Conservation (phyloP, 2,888 invertebrate genomes). For the Caradrina kadenii region DNA sequence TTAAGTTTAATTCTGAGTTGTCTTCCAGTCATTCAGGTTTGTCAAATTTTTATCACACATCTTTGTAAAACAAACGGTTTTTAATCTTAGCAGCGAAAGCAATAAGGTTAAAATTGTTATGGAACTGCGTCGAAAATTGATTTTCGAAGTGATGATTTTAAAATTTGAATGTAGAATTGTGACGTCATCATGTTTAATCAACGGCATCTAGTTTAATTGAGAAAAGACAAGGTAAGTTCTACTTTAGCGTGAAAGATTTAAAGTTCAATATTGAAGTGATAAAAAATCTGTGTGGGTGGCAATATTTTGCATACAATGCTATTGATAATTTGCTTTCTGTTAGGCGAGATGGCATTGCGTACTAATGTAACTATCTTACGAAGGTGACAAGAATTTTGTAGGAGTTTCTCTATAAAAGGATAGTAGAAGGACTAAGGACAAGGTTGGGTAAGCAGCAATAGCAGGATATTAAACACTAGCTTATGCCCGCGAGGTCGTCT, state of each 20-base stretch:
- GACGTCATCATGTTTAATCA: constrained; percentile 42
- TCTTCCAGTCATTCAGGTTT: constrained; percentile 18
- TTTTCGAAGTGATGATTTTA: constrained; percentile 30
- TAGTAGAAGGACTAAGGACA: background rate
- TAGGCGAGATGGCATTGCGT: constrained; percentile 12
- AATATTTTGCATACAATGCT: constrained; percentile 66
- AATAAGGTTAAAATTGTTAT: background rate
- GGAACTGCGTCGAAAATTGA: constrained; percentile 8
- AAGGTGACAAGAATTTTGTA: constrained; percentile 27
- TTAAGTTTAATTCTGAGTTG: constrained; percentile 2
- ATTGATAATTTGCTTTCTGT: constrained; percentile 49
- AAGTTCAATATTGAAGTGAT: constrained; percentile 23
- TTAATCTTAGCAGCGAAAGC: fast-evolving
- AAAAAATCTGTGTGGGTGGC: constrained; percentile 58
- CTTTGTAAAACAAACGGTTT: background rate
- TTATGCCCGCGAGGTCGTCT: too few species aligned
- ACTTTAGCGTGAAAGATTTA: background rate
- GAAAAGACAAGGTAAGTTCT: background rate
- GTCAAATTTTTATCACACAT: constrained; percentile 4
- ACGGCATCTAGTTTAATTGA: background rate
- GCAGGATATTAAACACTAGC: background rate
- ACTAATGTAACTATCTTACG: constrained; percentile 14
- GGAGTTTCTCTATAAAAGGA: background rate
- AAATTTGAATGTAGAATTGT: constrained; percentile 43
- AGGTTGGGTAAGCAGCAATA: background rate